A percentile compares a stretch with the other conserved stretches of the same genome.
These are phyloP conservation scores for Eretmocerus hayati DNA, from an alignment of 2,888 invertebrate genomes.

Conservation along the genomic window DNA sequence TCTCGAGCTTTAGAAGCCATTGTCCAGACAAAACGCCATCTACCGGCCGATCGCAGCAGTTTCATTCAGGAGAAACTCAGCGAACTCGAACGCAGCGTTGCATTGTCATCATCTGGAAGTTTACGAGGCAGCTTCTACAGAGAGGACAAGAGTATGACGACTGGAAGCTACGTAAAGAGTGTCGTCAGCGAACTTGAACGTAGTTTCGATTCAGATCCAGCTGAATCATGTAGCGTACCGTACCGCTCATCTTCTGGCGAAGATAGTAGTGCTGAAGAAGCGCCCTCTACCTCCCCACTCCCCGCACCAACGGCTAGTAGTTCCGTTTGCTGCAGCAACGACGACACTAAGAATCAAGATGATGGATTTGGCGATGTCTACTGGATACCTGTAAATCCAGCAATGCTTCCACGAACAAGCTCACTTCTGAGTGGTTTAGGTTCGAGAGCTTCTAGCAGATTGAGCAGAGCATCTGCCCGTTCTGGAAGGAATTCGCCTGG, in stretches of 20 bases:
- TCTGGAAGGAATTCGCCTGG: neutral
- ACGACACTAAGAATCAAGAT: neutral
- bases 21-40: constrained; percentile 17
- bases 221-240: constrained; percentile 1
- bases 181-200: constrained; percentile 27
- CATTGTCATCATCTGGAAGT: neutral
- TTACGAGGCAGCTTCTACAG: neutral
- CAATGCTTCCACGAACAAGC: constrained; percentile 25
- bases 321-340: neutral
- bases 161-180: constrained; percentile 27
- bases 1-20: constrained; percentile 26
- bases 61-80: constrained; percentile 28
- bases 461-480: no score
- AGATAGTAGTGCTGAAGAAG: neutral
- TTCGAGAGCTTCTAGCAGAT: constrained; percentile 9
- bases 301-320: neutral
- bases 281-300: neutral
- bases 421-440: constrained; percentile 26
- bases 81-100: constrained; percentile 21
- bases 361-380: constrained; percentile 24
- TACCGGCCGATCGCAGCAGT: constrained; percentile 7
- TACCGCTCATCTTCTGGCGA: neutral
- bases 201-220: constrained; percentile 2
- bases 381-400: constrained; percentile 27
- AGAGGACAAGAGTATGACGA: neutral